Evolutionary conservation across 2,113 vertebrate genomes (phyloP), one percentile per base, ranked within the genome.

Genomic region (Asarcornis scutulata): DNA sequence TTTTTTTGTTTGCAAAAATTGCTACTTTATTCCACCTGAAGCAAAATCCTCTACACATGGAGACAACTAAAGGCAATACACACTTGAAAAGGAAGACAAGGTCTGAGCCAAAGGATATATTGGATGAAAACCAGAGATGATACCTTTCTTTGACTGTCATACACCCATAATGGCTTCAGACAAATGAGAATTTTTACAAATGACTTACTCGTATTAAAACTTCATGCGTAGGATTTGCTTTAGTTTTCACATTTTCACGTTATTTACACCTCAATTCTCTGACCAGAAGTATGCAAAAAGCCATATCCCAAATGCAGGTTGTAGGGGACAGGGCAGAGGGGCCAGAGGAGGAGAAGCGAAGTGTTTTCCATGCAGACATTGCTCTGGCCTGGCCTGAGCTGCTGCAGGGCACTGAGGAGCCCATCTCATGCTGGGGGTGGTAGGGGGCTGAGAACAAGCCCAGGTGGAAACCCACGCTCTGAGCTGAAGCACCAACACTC

Each of bases 1-100:
- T 96, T 96, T 93, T 73, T 84, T 91, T 98, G 75, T 96, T 97
- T 95, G 84, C 66, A 95, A 97, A 95, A 95, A 84, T 76, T 82
- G 62, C 84, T 84, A n/a, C 53, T 83, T 69, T 95, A 73, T 87
- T 73, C 86, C 22, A 94, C 79, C 83, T 96, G 91, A 93, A 92
- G 86, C 74, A 89, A 88, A 86, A 84, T 53, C 82, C 64, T 86
- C 67, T 80, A 46, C 80, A 84, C 90, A 75, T 44, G 72, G 69
- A 91, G 85, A 79, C 50, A 76, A 85, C 87, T 63, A 78, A 83
- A 92, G 82, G 92, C 86, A 80, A 48, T 53, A 86, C 42, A 88
- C 21, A 91, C 55, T 68, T 86, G 64, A 82, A 91, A 76, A 86
- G 58, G 72, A 85, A 86, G 1, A 0, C 34, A 88, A 94, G 38